Evolutionary conservation across 2,113 vertebrate genomes (phyloP).

Genomic region (Cynoglossus semilaevis): DNA sequence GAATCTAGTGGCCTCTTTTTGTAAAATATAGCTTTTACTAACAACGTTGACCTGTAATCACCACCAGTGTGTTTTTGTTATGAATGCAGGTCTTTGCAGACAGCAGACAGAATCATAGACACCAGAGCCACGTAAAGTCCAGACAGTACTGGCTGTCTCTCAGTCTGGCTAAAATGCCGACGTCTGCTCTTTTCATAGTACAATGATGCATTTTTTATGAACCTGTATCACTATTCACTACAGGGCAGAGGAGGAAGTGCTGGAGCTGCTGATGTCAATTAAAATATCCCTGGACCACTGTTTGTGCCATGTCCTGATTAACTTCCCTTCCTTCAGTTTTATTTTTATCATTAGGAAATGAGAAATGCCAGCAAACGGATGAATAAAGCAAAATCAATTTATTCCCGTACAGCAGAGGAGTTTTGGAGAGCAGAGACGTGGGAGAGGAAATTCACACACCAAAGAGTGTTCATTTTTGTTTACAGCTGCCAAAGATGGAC

Average conservation of each 20-base stretch:
- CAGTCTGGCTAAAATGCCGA: conserved; percentile 50
- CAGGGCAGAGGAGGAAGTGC: conserved; percentile 28
- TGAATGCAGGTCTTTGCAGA: conserved; percentile 6
- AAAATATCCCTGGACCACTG: conserved; percentile 54
- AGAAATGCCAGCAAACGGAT: conserved; percentile 19
- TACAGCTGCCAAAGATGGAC: conserved; percentile 48
- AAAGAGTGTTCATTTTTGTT: conserved; percentile 41
- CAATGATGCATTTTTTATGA: conserved; percentile 72
- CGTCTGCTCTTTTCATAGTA: conserved; percentile 54
- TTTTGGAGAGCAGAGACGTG: conserved; percentile 20
- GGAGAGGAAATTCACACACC: conserved; percentile 27
- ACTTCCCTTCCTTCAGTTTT: conserved; percentile 36
- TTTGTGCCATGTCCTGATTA: conserved; percentile 54
- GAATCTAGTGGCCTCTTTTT: too few relatives aligned
- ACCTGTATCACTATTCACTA: conserved; percentile 47
- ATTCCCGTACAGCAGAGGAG: conserved; percentile 9
- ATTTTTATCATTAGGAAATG: conserved; percentile 51
- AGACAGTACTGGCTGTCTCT: conserved; percentile 37
- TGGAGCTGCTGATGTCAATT: conserved; percentile 50
- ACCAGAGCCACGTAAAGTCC: conserved; percentile 32
- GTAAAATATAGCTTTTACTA: too few relatives aligned
- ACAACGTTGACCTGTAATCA: not conserved
- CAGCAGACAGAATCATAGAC: not conserved
- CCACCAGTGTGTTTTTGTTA: not conserved
- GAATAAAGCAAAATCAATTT: not conserved